Evolutionary conservation across 2,888 invertebrate genomes (phyloP).

Genomic region (Loripinus fragilis): DNA sequence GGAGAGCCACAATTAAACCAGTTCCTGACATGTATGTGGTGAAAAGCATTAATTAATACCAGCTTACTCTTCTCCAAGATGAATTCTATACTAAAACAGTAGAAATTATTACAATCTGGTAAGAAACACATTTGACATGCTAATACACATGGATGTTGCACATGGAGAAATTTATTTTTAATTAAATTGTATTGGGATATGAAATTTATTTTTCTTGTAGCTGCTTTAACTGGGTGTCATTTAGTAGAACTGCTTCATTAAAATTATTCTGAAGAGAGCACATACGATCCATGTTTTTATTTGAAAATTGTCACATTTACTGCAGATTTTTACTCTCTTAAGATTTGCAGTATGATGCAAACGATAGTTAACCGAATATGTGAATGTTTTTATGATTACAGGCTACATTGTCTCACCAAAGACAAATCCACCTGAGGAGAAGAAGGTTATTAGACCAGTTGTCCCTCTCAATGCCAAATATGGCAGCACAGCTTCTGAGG

Average conservation of each 20-base stretch:
- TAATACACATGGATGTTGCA: no score
- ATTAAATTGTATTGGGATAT: no score
- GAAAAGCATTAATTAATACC: no score
- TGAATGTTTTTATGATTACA: neutral
- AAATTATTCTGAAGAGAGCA: neutral
- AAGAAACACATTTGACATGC: no score
- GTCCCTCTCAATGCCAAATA: constrained; percentile 3
- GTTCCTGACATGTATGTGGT: no score
- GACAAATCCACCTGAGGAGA: neutral
- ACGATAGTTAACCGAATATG: neutral
- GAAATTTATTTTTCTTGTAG: neutral
- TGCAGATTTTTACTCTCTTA: neutral
- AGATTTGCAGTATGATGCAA: neutral
- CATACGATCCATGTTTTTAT: neutral
- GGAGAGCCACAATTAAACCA: no score
- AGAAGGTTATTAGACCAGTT: neutral
- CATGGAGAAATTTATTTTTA: no score
- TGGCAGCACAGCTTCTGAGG: neutral
- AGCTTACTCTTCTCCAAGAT: no score
- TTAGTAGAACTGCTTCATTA: neutral
- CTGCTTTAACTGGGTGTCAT: neutral
- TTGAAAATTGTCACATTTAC: neutral
- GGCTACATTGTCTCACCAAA: constrained; percentile 4
- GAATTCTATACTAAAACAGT: no score
- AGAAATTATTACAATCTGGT: no score